Evolutionary conservation across 2,797 vertebrate genomes (phyloP).

Genomic region (Acanthis flammea): DNA sequence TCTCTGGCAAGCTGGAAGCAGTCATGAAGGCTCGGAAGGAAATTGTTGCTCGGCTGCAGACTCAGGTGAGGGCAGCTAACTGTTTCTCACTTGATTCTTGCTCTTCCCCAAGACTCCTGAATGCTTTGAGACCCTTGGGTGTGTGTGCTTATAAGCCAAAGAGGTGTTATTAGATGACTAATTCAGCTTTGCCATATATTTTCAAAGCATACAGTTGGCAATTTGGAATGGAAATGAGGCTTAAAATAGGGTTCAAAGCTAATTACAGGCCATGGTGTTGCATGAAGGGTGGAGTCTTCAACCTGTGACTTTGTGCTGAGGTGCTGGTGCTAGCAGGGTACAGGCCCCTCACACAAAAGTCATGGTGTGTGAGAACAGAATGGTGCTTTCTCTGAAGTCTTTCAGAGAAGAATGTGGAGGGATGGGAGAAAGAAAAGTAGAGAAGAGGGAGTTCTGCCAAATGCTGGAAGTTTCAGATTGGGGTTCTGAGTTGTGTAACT

Average conservation of each 20-base stretch:
- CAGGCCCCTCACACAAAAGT: neutral
- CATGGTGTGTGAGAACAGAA: neutral
- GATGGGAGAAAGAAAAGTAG: neutral
- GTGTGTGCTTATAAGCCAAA: neutral
- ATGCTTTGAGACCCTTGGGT: conserved; percentile 14
- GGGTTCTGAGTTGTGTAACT: neutral
- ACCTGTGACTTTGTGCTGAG: neutral
- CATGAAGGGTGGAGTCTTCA: conserved; percentile 30
- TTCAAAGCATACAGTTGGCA: conserved; percentile 20
- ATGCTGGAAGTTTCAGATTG: neutral
- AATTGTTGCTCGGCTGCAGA: conserved; percentile 98
- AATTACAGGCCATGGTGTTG: conserved; percentile 45
- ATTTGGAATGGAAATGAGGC: conserved; percentile 36
- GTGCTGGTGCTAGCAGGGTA: neutral
- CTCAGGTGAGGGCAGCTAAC: conserved; percentile 82
- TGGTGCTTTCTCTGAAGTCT: neutral
- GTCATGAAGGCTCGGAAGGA: conserved; percentile 99
- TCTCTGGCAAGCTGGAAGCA: conserved; percentile 95
- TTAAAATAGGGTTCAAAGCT: conserved; percentile 55
- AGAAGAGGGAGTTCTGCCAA: neutral
- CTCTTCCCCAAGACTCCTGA: neutral
- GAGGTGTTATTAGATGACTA: conserved; percentile 53
- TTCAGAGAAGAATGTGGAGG: neutral
- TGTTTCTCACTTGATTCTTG: neutral
- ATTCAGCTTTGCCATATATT: conserved; percentile 15